Evolutionary conservation across 2,113 vertebrate species (phyloP).

Genomic region (Psephotus haematonotus): DNA sequence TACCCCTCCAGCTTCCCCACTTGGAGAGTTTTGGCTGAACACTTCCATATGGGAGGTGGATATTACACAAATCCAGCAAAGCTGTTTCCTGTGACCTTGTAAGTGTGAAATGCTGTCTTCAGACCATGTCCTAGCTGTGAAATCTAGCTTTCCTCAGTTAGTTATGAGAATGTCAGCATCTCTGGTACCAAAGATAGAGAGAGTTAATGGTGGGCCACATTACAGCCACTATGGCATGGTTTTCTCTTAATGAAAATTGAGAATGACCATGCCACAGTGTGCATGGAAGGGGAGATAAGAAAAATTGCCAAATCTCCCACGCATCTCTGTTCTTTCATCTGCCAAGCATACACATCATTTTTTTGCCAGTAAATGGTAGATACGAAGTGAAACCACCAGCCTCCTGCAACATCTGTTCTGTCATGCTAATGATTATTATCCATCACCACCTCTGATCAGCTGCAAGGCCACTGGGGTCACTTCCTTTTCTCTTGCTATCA

Average conservation of each 20-base stretch:
- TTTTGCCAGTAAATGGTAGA: background rate
- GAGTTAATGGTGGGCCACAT: background rate
- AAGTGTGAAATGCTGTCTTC: background rate
- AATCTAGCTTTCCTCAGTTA: background rate
- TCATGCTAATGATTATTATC: background rate
- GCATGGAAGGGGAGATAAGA: background rate
- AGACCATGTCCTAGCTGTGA: background rate
- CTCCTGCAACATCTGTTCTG: constrained; percentile 27
- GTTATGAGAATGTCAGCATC: background rate
- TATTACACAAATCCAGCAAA: background rate
- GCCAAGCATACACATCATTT: accelerated
- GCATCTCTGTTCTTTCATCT: background rate
- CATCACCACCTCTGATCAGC: background rate
- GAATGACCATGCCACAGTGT: accelerated
- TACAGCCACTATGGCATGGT: background rate
- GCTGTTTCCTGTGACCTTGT: background rate
- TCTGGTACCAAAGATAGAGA: background rate
- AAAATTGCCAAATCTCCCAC: background rate
- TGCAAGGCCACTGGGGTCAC: background rate
- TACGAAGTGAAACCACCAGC: background rate
- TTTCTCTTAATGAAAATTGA: background rate
- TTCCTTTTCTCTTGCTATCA: background rate
- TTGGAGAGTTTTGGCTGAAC: background rate
- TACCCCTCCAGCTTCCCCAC: background rate
- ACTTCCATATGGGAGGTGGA: background rate